These are phyloP conservation scores for Hydra vulgaris DNA, from an alignment of 30 jellyfish, hydroid and myxozoan genomes.

Conservation along the genomic window DNA sequence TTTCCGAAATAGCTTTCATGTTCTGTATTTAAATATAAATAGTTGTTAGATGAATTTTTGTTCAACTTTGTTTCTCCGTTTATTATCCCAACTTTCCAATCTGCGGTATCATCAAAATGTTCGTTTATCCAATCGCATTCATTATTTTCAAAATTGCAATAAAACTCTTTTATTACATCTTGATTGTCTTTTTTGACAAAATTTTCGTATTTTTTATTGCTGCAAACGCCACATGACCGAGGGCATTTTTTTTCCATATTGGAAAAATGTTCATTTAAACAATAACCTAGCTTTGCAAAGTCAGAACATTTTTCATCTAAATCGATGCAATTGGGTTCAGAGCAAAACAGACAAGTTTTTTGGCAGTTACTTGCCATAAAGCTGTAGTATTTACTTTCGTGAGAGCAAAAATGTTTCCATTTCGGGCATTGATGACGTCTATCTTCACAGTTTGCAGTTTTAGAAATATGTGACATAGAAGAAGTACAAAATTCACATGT, in stretches of 20 bases:
- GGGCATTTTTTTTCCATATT: constrained; percentile 15
- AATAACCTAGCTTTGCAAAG: constrained; percentile 8
- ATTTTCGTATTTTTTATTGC: background rate
- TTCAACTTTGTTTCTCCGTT: constrained; percentile 53
- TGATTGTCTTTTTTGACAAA: background rate
- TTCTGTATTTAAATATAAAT: constrained; percentile 50
- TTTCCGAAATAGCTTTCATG: constrained; percentile 39
- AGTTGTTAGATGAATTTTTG: constrained; percentile 47
- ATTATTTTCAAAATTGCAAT: constrained; percentile 49
- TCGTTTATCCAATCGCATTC: constrained; percentile 62
- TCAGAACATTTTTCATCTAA: background rate
- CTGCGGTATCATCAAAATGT: constrained; percentile 65
- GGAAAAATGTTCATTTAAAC: constrained; percentile 5
- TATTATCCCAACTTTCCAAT: constrained; percentile 66
- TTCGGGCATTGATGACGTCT: constrained; percentile 31
- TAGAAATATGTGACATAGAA: background rate
- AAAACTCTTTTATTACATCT: constrained; percentile 27
- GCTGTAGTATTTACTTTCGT: constrained; percentile 37
- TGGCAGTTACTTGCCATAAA: constrained; percentile 53
- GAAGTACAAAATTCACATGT: constrained; percentile 37
- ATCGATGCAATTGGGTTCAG: constrained; percentile 23
- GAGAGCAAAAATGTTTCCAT: constrained; percentile 40
- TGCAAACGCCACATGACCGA: constrained; percentile 3
- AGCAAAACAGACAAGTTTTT: constrained; percentile 46
- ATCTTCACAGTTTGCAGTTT: constrained; percentile 21